Conservation (phyloP, 2,797 vertebrate species). For the Pseudochromis fuscus region DNA sequence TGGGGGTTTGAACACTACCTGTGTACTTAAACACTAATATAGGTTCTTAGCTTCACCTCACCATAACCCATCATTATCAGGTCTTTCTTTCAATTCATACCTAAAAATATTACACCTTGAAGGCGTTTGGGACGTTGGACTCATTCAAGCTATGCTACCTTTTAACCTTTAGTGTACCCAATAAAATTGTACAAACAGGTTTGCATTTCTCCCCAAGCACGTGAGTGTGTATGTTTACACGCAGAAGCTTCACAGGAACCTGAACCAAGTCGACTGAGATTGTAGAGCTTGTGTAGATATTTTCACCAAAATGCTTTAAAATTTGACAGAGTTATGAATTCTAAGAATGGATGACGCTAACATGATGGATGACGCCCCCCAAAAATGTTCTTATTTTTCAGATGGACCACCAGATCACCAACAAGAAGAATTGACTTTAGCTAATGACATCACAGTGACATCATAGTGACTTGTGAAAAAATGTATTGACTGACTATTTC, state of each 20-base stretch:
- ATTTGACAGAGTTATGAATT: no score
- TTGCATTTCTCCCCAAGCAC: slow-evolving; percentile 23
- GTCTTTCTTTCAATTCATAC: slow-evolving; percentile 49
- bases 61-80: slow-evolving; percentile 66
- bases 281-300: no score
- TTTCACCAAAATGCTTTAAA: no score
- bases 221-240: neutral
- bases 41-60: slow-evolving; percentile 49
- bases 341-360: no score
- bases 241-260: neutral
- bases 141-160: slow-evolving; percentile 34
- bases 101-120: slow-evolving; percentile 38
- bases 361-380: no score
- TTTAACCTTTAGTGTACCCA: slow-evolving; percentile 29
- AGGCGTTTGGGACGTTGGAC: slow-evolving; percentile 50
- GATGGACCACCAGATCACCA: no score
- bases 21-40: slow-evolving; percentile 51
- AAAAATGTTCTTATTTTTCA: no score
- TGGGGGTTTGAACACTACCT: slow-evolving; percentile 40
- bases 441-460: no score
- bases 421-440: no score
- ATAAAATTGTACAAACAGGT: slow-evolving; percentile 33
- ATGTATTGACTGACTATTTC: no score
- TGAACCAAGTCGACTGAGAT: no score
- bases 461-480: no score